Evolutionary conservation across 2,797 vertebrate genomes (phyloP).

Genomic region (Takifugu rubripes): DNA sequence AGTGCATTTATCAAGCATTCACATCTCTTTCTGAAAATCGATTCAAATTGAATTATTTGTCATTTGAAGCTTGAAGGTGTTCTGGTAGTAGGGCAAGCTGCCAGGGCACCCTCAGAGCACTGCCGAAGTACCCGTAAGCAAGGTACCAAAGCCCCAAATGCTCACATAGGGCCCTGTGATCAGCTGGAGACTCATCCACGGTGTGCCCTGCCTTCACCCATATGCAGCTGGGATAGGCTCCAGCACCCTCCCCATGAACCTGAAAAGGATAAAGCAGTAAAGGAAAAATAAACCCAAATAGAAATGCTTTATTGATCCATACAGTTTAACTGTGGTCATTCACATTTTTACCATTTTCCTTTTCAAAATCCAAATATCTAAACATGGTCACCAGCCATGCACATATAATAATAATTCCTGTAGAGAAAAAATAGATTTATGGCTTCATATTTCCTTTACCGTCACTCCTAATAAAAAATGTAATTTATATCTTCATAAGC

Average conservation of each 20-base stretch:
- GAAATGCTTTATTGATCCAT: slow-evolving; percentile 28
- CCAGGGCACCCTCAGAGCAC: too few species aligned
- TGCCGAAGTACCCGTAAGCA: too few species aligned
- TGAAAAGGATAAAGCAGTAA: too few species aligned
- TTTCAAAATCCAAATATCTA: slow-evolving; percentile 22
- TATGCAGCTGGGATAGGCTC: too few species aligned
- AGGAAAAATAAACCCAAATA: too few species aligned
- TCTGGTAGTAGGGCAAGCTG: too few species aligned
- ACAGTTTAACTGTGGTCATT: slow-evolving; percentile 35
- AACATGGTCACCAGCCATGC: slow-evolving; percentile 24
- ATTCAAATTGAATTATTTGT: slow-evolving; percentile 3
- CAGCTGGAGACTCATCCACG: too few species aligned
- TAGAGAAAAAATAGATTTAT: slow-evolving; percentile 54
- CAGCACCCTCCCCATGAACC: too few species aligned
- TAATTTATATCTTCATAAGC: slow-evolving; percentile 72
- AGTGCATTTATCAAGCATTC: too few species aligned
- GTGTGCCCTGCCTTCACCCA: too few species aligned
- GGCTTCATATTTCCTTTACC: slow-evolving; percentile 50
- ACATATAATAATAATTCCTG: slow-evolving; percentile 28
- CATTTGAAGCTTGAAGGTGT: not conserved
- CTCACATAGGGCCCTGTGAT: too few species aligned
- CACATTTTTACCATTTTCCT: slow-evolving; percentile 30
- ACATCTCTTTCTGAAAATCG: not conserved
- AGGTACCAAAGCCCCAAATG: too few species aligned
- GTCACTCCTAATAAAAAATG: slow-evolving; percentile 45